Evolutionary conservation across 2,797 vertebrate genomes (phyloP), one percentile per base, ranked within the genome.

Genomic region (Syngnathus rostellatus): DNA sequence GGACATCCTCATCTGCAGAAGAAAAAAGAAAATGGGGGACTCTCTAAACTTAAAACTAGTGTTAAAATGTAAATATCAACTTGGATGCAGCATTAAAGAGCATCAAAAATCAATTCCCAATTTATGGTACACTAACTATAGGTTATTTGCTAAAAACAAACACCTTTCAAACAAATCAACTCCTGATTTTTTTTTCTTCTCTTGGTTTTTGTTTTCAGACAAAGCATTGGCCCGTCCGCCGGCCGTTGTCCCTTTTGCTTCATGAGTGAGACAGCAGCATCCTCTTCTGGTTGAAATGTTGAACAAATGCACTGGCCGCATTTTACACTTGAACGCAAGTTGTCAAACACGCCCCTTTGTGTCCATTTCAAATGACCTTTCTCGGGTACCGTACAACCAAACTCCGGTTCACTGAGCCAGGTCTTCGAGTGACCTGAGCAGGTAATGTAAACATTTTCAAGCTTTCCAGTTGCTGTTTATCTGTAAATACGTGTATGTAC

Each of bases 281-380:
- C 88, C 88, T 85, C 90, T 91, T 80, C 85, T 90, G 90, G 89
- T 81, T 64, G 71, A 78, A 83, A 70, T n/a, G 8, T 50, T 72
- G 69, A 79, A 65, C 19, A 70, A 74, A 72, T 0, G 2, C 11
- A 3, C 41, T 43, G 41, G 41, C 11, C 1, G 2, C 41, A 31
- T 31, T 31, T 31, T 31, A 2, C 31, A 31, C 31, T 31, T 31
- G 31, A 31, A 31, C 31, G 2, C 31, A 31, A 31, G 31, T 31
- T 31, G 31, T 31, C 31, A 31, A 31, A 31, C 31, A 31, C 31
- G 31, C 31, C 31, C 31, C 31, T 31, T 31, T 31, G 31, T 31
- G 31, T 31, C 31, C 31, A 31, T 31, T 31, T 31, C 31, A 31
- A 31, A 31, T 31, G 31, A 31, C 31, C 31, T 31, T 31, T 31